Conservation (phyloP, 2,888 invertebrate genomes). For the Cremastobaeus sp. region DNA sequence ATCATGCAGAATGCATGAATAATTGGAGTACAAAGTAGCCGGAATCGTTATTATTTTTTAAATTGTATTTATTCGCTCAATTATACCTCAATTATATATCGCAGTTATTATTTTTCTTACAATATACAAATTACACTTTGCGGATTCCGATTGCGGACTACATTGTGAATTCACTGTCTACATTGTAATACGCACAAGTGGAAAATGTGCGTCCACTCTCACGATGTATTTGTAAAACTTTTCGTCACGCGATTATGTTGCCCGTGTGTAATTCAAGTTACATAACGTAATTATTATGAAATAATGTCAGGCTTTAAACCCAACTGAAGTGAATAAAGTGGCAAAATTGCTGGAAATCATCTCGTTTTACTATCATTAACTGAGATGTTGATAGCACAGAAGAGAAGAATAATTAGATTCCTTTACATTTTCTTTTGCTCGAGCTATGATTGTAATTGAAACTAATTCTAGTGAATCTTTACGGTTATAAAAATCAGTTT, state of each 20-base stretch:
- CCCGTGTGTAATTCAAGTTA: slow-evolving; percentile 7
- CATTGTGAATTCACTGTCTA: slow-evolving; percentile 21
- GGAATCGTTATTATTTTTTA: slow-evolving; percentile 18
- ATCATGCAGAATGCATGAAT: no score
- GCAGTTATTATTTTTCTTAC: no score
- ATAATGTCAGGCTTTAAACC: slow-evolving; percentile 24
- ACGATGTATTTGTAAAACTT: slow-evolving; percentile 25
- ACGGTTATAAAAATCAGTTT: no score
- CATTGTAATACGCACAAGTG: slow-evolving; percentile 18
- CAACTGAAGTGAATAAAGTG: slow-evolving; percentile 10
- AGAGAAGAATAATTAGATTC: no score
- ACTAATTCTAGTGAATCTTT: no score
- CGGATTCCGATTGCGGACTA: slow-evolving; percentile 6
- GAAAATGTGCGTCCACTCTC: slow-evolving; percentile 33
- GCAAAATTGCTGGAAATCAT: slow-evolving; percentile 9
- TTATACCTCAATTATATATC: no score
- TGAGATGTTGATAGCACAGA: slow-evolving; percentile 10
- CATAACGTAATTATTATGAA: slow-evolving; percentile 21
- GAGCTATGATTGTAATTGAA: no score
- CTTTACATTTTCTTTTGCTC: no score
- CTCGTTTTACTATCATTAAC: slow-evolving; percentile 19
- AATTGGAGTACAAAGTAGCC: slow-evolving; percentile 18
- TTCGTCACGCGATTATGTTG: slow-evolving; percentile 27
- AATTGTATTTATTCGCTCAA: no score
- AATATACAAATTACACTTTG: slow-evolving; percentile 31